Percentiles rank a stretch among this genome's conserved stretches.
These are phyloP conservation scores for Drosophila fulvimacula DNA, from an alignment of 2,888 invertebrate genomes.

Conservation along the genomic window DNA sequence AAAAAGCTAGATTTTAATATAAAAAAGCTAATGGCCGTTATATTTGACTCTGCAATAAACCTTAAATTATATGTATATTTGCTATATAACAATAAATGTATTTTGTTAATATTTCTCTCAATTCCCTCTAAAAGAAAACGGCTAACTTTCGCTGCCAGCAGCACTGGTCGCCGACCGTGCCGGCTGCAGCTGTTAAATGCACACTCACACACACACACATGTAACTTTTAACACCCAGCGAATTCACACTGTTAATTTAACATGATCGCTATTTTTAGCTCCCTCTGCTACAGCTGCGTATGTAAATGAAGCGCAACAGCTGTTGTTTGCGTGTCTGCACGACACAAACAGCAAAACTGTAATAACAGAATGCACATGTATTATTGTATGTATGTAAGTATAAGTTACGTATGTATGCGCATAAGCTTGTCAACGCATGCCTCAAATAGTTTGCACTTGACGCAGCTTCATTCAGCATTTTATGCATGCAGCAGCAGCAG, in stretches of 20 bases:
- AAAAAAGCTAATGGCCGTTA: background rate
- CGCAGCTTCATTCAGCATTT: slow-evolving; percentile 53
- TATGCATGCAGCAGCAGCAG: slow-evolving; percentile 27
- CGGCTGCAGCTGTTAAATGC: slow-evolving; percentile 24
- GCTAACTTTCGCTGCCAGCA: background rate
- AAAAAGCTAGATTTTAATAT: background rate
- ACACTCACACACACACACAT: background rate
- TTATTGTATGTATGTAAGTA: background rate
- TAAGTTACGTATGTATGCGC: background rate
- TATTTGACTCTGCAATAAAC: too few species aligned
- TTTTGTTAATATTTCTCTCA: background rate
- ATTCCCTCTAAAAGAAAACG: background rate
- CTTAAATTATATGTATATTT: too few species aligned
- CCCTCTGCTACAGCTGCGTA: slow-evolving; percentile 5
- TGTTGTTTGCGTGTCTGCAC: slow-evolving; percentile 37
- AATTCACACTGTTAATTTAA: slow-evolving; percentile 35
- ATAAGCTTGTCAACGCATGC: slow-evolving; percentile 11
- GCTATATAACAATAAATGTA: too few species aligned
- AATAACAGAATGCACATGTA: slow-evolving; percentile 1
- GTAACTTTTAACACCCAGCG: slow-evolving; percentile 12
- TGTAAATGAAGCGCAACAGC: slow-evolving; percentile 53
- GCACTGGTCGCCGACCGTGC: background rate
- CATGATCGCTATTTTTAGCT: slow-evolving; percentile 53
- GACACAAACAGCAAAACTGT: slow-evolving; percentile 26
- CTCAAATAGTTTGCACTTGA: slow-evolving; percentile 35